A percentile compares a stretch with the other conserved stretches of the same genome.
phyloP scores from a whole-genome alignment of 53 echinoderm and acorn worm species.

The Antedon mediterranea region DNA sequence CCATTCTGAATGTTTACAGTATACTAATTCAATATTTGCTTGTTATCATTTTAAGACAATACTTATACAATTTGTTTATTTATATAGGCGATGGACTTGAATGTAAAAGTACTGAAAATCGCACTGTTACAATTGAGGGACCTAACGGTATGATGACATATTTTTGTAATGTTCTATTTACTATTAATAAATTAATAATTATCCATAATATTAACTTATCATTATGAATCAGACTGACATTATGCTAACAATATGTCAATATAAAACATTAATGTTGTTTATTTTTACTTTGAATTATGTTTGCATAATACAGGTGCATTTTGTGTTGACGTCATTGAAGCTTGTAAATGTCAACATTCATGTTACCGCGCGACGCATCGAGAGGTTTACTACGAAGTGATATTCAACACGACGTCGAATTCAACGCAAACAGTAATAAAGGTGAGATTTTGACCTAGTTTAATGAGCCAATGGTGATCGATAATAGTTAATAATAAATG shows the following conservation, averaged over 20 bases:
- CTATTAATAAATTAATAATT: neutral
- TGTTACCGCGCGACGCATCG: neutral
- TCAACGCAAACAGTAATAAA: neutral
- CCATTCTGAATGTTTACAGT: too few relatives aligned
- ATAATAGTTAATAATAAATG: too few relatives aligned
- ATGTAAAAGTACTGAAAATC: neutral
- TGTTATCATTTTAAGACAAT: too few relatives aligned
- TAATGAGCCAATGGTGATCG: too few relatives aligned
- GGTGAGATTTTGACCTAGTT: neutral
- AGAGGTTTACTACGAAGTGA: neutral
- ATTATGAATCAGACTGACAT: too few relatives aligned
- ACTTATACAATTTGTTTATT: neutral
- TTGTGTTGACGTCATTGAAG: neutral
- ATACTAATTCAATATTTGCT: too few relatives aligned
- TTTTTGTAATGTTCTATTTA: neutral
- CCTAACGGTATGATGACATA: neutral
- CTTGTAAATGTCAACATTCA: neutral
- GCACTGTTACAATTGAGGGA: neutral
- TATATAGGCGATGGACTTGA: neutral
- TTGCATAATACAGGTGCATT: neutral
- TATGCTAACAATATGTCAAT: too few relatives aligned
- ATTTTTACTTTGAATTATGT: too few relatives aligned
- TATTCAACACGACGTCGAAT: neutral
- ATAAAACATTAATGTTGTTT: too few relatives aligned
- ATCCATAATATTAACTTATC: neutral